Conservation (phyloP, 2,797 vertebrate species). For the Anniella stebbinsi region DNA sequence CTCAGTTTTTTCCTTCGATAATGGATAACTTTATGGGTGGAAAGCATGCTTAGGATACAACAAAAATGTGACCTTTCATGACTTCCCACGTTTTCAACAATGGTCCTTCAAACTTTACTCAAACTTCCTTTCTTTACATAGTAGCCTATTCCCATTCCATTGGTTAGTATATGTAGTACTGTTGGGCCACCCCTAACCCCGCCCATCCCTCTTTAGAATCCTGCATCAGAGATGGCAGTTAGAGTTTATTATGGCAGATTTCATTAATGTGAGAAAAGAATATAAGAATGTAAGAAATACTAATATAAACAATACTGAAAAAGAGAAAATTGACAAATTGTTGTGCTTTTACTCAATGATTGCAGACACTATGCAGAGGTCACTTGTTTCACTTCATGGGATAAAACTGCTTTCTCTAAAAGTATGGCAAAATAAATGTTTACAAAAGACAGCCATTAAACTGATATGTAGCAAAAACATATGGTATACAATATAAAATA, state of each 20-base stretch:
- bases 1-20: constrained; percentile 8
- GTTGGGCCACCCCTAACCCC: neutral
- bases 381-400: constrained; percentile 1
- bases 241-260: constrained; percentile 7
- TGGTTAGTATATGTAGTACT: constrained; percentile 22
- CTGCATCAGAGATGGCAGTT: constrained; percentile 31
- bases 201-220: neutral
- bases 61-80: neutral
- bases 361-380: constrained; percentile 22
- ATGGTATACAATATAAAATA: neutral
- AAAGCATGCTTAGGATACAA: neutral
- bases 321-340: constrained; percentile 34
- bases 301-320: constrained; percentile 17
- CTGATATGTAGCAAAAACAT: neutral
- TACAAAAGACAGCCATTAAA: neutral
- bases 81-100: constrained; percentile 14
- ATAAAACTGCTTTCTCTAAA: constrained; percentile 29
- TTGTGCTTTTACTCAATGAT: constrained; percentile 25
- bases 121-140: constrained; percentile 3
- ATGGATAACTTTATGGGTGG: neutral
- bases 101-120: neutral
- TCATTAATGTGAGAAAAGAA: constrained; percentile 41
- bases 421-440: constrained; percentile 13
- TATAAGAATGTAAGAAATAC: constrained; percentile 49
- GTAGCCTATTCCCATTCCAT: neutral